Percentiles rank a stretch among this genome's conserved stretches.
Conservation (phyloP, 1,140 invertebrate species). For the Caenorhabditis tropicalis region DNA sequence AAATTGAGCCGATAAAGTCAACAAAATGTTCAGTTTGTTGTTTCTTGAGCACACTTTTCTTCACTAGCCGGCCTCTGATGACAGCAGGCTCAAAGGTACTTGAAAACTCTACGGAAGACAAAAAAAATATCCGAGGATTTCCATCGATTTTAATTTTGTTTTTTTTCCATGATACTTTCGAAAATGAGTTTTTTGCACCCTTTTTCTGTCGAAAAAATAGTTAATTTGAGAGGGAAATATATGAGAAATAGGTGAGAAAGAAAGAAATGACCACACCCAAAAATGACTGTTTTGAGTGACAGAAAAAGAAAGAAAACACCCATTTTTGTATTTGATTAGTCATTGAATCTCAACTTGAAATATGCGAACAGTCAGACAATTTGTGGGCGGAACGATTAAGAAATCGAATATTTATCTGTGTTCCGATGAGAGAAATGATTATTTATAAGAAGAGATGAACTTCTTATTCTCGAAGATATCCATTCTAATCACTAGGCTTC, state of each 20-base stretch:
- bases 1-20: constrained; percentile 41
- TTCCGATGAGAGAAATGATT: no score
- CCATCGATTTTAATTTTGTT: constrained; percentile 32
- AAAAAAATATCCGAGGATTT: not conserved
- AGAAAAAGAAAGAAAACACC: not conserved
- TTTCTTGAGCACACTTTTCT: constrained; percentile 22
- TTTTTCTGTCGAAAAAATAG: not conserved
- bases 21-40: constrained; percentile 42
- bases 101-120: constrained; percentile 15
- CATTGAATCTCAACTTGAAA: not conserved
- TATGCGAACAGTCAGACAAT: not conserved
- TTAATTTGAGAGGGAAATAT: constrained; percentile 24
- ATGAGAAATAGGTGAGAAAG: constrained; percentile 31
- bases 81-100: no score
- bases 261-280: not conserved
- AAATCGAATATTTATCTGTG: not conserved
- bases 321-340: constrained; percentile 32
- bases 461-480: no score
- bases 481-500: no score
- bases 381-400: not conserved
- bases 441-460: not conserved
- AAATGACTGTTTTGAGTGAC: not conserved
- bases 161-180: not conserved
- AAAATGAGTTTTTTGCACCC: not conserved
- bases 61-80: not conserved